Percentiles rank a stretch among this genome's conserved stretches.
These are phyloP conservation scores for Hippocampus barbouri DNA, from an alignment of 2,113 vertebrate species.

Conservation along the genomic window DNA sequence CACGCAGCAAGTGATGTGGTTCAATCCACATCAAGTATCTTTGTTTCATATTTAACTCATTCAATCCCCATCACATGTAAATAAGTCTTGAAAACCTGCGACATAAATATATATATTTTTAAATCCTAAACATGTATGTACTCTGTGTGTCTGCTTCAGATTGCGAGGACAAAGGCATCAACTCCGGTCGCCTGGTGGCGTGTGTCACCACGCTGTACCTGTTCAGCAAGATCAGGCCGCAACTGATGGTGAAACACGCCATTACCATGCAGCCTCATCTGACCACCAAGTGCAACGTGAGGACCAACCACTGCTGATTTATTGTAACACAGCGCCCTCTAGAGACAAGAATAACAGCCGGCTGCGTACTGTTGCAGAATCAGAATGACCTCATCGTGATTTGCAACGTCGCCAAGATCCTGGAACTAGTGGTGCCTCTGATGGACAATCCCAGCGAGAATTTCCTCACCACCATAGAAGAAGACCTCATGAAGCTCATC, in stretches of 20 bases:
- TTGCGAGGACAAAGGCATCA: constrained; percentile 87
- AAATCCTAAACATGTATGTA: neutral
- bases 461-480: constrained; percentile 94
- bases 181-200: constrained; percentile 86
- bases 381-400: constrained; percentile 98
- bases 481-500: constrained; percentile 98
- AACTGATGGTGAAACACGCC: constrained; percentile 97
- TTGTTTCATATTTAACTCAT: too few relatives aligned
- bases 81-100: too few relatives aligned
- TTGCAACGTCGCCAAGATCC: constrained; percentile 96
- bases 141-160: constrained; percentile 39
- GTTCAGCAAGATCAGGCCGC: constrained; percentile 95
- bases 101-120: too few relatives aligned
- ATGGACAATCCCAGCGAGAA: constrained; percentile 96
- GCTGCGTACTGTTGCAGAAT: constrained; percentile 69
- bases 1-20: too few relatives aligned
- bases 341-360: constrained; percentile 7
- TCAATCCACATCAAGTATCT: too few relatives aligned
- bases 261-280: constrained; percentile 98
- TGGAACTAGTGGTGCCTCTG: constrained; percentile 91
- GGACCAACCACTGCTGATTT: constrained; percentile 28
- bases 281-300: constrained; percentile 97
- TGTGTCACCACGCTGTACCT: constrained; percentile 96
- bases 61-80: too few relatives aligned
- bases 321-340: constrained; percentile 15